Conservation (phyloP, 2,113 vertebrate species). For the Nibea albiflora region DNA sequence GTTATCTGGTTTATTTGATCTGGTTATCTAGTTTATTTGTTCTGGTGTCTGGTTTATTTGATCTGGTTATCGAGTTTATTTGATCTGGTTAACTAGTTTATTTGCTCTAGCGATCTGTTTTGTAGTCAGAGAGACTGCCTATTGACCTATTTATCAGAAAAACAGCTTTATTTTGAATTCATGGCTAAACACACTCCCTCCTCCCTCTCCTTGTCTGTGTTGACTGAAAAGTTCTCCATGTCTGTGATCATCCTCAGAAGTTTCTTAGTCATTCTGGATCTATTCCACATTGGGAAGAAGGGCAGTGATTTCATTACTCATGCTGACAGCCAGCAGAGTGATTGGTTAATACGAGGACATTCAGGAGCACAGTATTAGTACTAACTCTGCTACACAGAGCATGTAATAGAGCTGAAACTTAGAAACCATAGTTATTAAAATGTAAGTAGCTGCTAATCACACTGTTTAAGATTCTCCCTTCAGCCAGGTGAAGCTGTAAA, state of each 20-base stretch:
- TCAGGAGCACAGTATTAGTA: not conserved
- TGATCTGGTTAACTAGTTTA: too few species aligned
- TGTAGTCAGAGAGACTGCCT: too few species aligned
- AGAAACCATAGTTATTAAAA: too few species aligned
- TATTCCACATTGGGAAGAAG: not conserved
- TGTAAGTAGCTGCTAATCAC: not conserved
- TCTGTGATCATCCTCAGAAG: constrained; percentile 4
- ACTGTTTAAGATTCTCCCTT: not conserved
- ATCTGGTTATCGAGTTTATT: too few species aligned
- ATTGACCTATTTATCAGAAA: not conserved
- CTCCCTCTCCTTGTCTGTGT: not conserved
- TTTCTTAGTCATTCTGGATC: not conserved
- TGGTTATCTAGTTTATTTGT: too few species aligned
- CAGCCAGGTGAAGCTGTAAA: not conserved
- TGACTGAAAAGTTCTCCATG: not conserved
- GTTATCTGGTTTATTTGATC: too few species aligned
- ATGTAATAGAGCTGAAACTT: not conserved
- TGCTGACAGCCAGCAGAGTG: not conserved
- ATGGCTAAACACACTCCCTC: not conserved
- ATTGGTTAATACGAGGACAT: not conserved
- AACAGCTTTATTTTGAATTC: not conserved
- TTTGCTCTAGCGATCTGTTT: too few species aligned
- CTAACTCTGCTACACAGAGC: not conserved
- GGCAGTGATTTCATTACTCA: constrained; percentile 13
- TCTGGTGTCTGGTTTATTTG: too few species aligned